Evolutionary conservation across 2,113 vertebrate genomes (phyloP).

Genomic region (Hylia prasina): DNA sequence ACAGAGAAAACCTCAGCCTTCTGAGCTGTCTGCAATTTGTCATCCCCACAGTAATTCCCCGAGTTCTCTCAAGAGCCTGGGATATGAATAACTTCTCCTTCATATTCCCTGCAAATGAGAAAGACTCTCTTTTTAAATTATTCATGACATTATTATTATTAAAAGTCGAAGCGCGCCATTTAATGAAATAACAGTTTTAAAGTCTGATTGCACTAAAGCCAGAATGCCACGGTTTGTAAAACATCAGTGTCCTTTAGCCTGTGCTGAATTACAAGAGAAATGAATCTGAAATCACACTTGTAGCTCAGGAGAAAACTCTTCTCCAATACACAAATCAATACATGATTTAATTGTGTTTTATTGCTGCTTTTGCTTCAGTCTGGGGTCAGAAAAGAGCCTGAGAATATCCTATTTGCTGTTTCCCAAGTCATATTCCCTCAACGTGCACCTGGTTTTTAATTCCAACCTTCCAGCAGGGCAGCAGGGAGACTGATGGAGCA

Average conservation of each 20-base stretch:
- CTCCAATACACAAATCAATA: slow-evolving; percentile 33
- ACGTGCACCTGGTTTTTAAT: background rate
- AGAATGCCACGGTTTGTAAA: background rate
- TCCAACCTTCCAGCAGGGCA: background rate
- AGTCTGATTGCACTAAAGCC: background rate
- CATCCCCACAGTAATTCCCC: background rate
- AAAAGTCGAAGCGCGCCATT: background rate
- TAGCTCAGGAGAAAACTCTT: background rate
- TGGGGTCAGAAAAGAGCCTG: background rate
- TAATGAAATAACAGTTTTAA: slow-evolving; percentile 7
- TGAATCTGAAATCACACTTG: background rate
- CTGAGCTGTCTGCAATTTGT: background rate
- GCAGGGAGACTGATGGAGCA: background rate
- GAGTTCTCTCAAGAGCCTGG: background rate
- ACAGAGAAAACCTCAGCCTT: background rate
- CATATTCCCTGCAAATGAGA: background rate
- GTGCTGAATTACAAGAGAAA: slow-evolving; percentile 22
- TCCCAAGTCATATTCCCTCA: background rate
- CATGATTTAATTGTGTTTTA: slow-evolving; percentile 27
- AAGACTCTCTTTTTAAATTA: background rate
- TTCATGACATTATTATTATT: slow-evolving; percentile 25
- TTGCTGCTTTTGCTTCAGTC: background rate
- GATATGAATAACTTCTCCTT: background rate
- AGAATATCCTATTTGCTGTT: background rate
- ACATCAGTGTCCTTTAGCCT: background rate